Percentiles rank a stretch among this genome's conserved stretches.
Evolutionary conservation across 2,888 invertebrate genomes (phyloP).

Genomic region (Arctia plantaginis): DNA sequence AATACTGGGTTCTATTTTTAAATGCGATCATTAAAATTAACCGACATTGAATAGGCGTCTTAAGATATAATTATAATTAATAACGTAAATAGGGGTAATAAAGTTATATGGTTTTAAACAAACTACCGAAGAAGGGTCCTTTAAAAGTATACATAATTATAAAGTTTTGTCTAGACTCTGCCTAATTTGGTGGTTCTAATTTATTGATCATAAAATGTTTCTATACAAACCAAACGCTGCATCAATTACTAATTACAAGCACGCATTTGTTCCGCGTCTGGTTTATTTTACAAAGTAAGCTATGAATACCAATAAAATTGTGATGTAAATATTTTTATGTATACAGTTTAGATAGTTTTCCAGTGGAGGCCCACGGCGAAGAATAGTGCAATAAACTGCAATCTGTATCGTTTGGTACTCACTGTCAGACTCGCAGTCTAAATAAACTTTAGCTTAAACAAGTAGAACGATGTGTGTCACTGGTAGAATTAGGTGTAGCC

Average conservation of each 20-base stretch:
- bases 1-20: neutral
- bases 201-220: slow-evolving; percentile 51
- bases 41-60: slow-evolving; percentile 19
- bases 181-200: slow-evolving; percentile 57
- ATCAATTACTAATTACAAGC: slow-evolving; percentile 10
- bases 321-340: neutral
- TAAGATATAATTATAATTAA: slow-evolving; percentile 53
- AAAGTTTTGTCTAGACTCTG: slow-evolving; percentile 54
- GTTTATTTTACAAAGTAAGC: slow-evolving; percentile 2
- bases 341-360: neutral
- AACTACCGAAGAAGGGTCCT: slow-evolving; percentile 54
- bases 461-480: neutral
- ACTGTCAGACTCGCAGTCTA: neutral
- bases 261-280: slow-evolving; percentile 5
- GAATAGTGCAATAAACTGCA: neutral
- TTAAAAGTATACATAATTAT: slow-evolving; percentile 57
- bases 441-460: neutral
- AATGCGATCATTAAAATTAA: slow-evolving; percentile 5
- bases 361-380: neutral
- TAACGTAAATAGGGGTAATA: slow-evolving; percentile 60
- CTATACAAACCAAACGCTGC: slow-evolving; percentile 1
- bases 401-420: neutral
- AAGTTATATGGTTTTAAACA: slow-evolving; percentile 67
- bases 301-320: neutral
- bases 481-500: too few relatives aligned